phyloP scores from a whole-genome alignment of 1,140 invertebrate genomes.

The Anadara kagoshimensis region DNA sequence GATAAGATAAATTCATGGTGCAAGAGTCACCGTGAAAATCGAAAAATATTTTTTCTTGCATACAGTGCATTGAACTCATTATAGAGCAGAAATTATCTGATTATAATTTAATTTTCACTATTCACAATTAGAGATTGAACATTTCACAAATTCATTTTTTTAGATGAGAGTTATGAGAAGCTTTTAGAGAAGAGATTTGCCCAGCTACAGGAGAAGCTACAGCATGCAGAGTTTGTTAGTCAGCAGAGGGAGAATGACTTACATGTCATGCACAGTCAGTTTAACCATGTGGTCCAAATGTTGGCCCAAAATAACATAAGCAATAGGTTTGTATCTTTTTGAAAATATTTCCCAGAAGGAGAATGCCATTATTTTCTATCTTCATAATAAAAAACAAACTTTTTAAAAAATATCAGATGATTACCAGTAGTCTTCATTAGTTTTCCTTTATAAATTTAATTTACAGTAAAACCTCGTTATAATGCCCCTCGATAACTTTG shows the following conservation, averaged over 20 bases:
- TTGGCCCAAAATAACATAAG: conserved; percentile 45
- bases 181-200: conserved; percentile 81
- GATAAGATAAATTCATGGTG: no score
- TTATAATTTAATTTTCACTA: no score
- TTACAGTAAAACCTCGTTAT: no score
- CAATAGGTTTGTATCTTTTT: conserved; percentile 35
- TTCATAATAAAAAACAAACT: not conserved
- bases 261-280: conserved; percentile 79
- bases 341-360: not conserved
- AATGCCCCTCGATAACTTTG: no score
- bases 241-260: conserved; percentile 83
- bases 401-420: not conserved
- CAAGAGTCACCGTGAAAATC: no score
- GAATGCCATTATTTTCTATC: not conserved
- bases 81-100: no score
- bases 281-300: conserved; percentile 71
- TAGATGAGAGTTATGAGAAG: conserved; percentile 78
- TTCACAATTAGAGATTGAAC: no score
- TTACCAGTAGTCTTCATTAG: no score
- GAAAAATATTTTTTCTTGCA: no score
- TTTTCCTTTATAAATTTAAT: no score
- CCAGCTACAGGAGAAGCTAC: conserved; percentile 82
- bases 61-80: no score
- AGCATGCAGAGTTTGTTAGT: conserved; percentile 84
- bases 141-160: conserved; percentile 18